Base-by-base conservation (phyloP, 2,888 invertebrate species). In the Clunio marinus region DNA sequence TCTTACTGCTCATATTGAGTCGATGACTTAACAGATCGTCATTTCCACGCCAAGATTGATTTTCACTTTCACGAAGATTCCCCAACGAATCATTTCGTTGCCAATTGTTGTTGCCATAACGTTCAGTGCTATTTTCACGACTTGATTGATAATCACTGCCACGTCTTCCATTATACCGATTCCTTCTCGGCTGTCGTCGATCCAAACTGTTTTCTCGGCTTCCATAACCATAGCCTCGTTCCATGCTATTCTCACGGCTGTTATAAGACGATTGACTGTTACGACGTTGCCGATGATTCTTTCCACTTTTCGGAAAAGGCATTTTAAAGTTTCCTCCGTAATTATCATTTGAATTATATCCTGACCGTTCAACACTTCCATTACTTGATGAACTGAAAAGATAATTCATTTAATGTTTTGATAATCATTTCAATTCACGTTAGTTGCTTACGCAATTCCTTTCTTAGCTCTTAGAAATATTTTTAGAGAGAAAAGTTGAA, bases 261-360 rank as follows among this genome's bases (percentile, higher is more conserved):
- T 70, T 71, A 27, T 71, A 72, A 24, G 72, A 70, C 7, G 71
- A 71, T 17, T 71, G 71, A 32, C 66, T 66, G 55, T 63, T 62
- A 10, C 51, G 25, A n/a, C 51, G 41, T 35, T 51, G 46, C 13
- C 60, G 69, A 28, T 62, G 17, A 51, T 57, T 28, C 27, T 25
- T 32, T 1, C 8, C 41, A n/a, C 7, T 13, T 25, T 67, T 67
- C 20, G 63, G 63, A 46, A 65, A 65, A 28, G 66, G 66, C 51
- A 55, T 55, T 22, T 68, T 68, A 27, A 59, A 68, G 58, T 68
- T 59, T 17, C 37, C 24, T 7, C 25, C 24, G 17, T 32, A 25
- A 55, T 58, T 58, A 46, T 60, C 32, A 15, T 60, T 68, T 13
- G 28, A 32, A 51, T 68, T 58, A 15, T 45, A 45, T 27, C 20